Conservation (phyloP, 2,797 vertebrate species). For the Hyperoplus lanceolatus region DNA sequence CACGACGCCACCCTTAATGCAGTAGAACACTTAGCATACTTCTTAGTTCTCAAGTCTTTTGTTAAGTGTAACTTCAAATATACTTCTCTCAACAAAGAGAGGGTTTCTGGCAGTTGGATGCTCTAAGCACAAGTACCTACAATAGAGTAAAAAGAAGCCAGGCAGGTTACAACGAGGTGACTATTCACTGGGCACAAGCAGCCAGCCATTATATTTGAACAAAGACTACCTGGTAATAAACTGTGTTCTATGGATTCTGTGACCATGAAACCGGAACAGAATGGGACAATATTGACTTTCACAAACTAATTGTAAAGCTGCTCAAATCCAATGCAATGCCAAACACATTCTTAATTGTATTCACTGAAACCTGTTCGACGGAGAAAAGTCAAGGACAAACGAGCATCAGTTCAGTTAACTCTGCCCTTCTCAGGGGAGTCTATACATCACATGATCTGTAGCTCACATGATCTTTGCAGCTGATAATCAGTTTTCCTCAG, state of each 20-base stretch:
- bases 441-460: conserved; percentile 70
- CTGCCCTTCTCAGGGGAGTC: conserved; percentile 45
- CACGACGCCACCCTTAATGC: too few species aligned
- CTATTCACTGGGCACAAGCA: conserved; percentile 51
- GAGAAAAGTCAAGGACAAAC: conserved; percentile 33
- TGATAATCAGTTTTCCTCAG: conserved; percentile 71
- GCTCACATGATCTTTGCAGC: conserved; percentile 72
- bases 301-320: conserved; percentile 13
- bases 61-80: conserved; percentile 34
- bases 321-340: background rate
- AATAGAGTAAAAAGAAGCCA: conserved; percentile 23
- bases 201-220: conserved; percentile 49
- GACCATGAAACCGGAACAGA: conserved; percentile 23
- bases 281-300: conserved; percentile 16
- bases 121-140: conserved; percentile 15
- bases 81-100: conserved; percentile 36
- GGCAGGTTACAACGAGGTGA: conserved; percentile 47
- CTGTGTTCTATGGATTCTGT: conserved; percentile 29
- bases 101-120: conserved; percentile 16
- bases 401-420: conserved; percentile 18
- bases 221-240: conserved; percentile 44
- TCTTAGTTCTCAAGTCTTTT: background rate
- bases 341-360: conserved; percentile 15
- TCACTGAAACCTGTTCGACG: conserved; percentile 33
- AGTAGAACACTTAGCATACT: background rate